A percentile compares a stretch with the other conserved stretches of the same genome.
Conservation (phyloP, 2,797 vertebrate genomes). For the Champsocephalus esox region DNA sequence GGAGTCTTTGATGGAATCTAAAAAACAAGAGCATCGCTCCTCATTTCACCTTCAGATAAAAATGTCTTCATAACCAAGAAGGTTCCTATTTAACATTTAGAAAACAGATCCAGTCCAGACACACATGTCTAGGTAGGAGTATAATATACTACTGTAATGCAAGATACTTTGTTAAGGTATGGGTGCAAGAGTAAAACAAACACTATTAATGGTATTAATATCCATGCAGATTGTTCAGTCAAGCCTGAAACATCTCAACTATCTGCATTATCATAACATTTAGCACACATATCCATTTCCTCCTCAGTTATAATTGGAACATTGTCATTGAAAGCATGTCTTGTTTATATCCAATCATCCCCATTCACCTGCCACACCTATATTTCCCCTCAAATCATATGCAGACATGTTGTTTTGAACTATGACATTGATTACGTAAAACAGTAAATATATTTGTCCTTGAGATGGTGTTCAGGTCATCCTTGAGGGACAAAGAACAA, state of each 20-base stretch:
- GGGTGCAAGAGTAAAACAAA: not conserved
- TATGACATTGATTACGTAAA: not conserved
- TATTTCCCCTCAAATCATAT: not conserved
- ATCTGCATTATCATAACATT: not conserved
- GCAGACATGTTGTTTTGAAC: not conserved
- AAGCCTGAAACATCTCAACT: not conserved
- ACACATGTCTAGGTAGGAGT: not conserved
- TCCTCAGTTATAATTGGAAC: not conserved
- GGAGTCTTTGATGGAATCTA: slow-evolving; percentile 30
- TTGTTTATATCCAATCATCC: not conserved
- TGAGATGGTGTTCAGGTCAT: not conserved
- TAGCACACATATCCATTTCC: not conserved
- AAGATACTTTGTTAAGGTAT: not conserved
- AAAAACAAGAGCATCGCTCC: slow-evolving; percentile 23
- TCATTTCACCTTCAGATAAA: slow-evolving; percentile 16
- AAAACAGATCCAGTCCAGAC: slow-evolving; percentile 4
- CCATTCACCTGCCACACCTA: not conserved
- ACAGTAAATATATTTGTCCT: not conserved
- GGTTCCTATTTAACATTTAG: slow-evolving; percentile 19
- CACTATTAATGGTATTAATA: not conserved
- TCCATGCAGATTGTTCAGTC: not conserved
- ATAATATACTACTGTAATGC: not conserved
- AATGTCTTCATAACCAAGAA: slow-evolving; percentile 11
- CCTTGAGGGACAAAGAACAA: not conserved
- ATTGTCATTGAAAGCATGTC: too few species aligned